phyloP scores from a whole-genome alignment of 2,797 vertebrate species.

The Dicrostonyx torquatus region DNA sequence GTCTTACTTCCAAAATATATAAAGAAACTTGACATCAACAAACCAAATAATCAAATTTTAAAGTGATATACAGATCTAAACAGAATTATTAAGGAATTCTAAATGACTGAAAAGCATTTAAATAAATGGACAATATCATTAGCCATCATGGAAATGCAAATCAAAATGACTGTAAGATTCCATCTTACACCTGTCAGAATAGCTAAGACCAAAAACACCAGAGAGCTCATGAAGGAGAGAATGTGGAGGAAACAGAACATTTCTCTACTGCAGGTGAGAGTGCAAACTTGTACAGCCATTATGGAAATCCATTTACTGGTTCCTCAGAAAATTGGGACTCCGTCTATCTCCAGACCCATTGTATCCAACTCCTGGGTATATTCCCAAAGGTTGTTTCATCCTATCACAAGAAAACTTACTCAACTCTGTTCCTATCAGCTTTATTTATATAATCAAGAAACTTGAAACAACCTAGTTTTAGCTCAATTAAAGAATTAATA shows the following conservation, averaged over 20 bases:
- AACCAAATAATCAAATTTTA: not conserved
- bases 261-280: not conserved
- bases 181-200: not conserved
- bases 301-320: not conserved
- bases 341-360: not conserved
- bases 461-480: not conserved
- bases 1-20: not conserved
- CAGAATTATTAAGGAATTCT: not conserved
- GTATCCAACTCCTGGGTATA: not conserved
- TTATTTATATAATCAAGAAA: not conserved
- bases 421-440: not conserved
- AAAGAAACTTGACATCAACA: not conserved
- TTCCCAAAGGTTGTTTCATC: not conserved
- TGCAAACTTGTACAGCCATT: not conserved
- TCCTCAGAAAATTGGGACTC: not conserved
- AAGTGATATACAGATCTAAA: not conserved
- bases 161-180: not conserved
- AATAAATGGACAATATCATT: not conserved
- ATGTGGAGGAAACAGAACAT: not conserved
- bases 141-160: not conserved
- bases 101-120: not conserved
- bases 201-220: not conserved
- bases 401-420: not conserved
- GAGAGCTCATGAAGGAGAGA: not conserved
- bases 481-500: too few species aligned